These are phyloP conservation scores for Holacanthus passer DNA, from an alignment of 2,113 vertebrate species.

Conservation along the genomic window DNA sequence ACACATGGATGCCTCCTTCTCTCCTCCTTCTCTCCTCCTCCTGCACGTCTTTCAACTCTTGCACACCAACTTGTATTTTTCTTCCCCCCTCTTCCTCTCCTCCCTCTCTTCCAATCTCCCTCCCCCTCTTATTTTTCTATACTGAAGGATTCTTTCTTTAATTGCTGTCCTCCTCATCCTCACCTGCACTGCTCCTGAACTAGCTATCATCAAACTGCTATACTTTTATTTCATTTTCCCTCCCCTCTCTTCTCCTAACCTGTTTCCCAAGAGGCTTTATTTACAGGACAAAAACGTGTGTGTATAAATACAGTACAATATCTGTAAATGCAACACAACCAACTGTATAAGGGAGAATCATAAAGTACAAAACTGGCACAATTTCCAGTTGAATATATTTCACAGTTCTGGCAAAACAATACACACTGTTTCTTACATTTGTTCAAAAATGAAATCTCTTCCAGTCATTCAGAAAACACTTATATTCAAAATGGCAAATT, in stretches of 20 bases:
- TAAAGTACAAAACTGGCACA: not conserved
- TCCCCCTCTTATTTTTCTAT: constrained; percentile 39
- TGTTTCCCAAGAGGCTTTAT: not conserved
- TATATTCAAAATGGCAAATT: too few species aligned
- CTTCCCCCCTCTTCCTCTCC: constrained; percentile 39
- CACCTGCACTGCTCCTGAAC: constrained; percentile 25
- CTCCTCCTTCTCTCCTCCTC: constrained; percentile 61
- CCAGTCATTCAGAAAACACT: too few species aligned
- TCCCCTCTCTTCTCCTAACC: not conserved
- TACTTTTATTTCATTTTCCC: not conserved
- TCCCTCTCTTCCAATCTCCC: constrained; percentile 44
- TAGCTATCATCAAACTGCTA: constrained; percentile 10
- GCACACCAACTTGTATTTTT: constrained; percentile 56
- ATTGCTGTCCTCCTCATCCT: constrained; percentile 51
- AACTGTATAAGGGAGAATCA: not conserved
- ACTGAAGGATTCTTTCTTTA: constrained; percentile 51
- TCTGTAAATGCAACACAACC: not conserved
- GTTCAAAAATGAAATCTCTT: too few species aligned
- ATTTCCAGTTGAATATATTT: not conserved
- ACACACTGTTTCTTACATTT: too few species aligned
- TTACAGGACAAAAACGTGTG: not conserved
- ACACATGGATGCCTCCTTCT: constrained; percentile 80
- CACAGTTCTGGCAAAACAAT: too few species aligned
- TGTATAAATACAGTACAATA: not conserved
- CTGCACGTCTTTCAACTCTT: constrained; percentile 65